Evolutionary conservation across 2,113 vertebrate species (phyloP), one percentile per base, ranked within the genome.

Genomic region (Siphamia tubifer): DNA sequence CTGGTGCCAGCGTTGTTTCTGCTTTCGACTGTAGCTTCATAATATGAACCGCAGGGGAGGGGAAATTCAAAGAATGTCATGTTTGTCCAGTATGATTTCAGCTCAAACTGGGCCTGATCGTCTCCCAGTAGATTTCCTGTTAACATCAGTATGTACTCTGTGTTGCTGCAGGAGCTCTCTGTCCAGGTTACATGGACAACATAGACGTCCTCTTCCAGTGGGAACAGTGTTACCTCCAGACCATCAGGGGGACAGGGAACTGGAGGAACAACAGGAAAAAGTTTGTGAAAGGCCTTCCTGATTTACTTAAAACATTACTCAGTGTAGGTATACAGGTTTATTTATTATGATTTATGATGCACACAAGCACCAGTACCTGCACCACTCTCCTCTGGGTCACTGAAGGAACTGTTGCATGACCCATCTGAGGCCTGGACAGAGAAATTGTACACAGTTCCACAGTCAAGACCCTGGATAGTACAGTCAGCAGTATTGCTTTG

Each of bases 81-180:
- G 8, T 19, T 57, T 4, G 91, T 92, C 92, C 91, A 93, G 24
- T 92, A 94, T 54, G 93, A 94, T 1, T 66, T 45, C 9, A 94
- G 2, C 3, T 89, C 34, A 15, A 90, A 90, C 23, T 44, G 63
- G 19, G 82, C 1, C 4, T 80, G 34, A 60, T 4, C 49, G 36
- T 91, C 80, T 17, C 78, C 85, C 43, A 84, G 79, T 57, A 93
- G 66, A 52, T 28, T 85, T 6, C 93, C 92, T 0, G 36, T 87
- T 27, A 92, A 32, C 16, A 31, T 51, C 69, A 92, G 66, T 54
- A 81, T 21, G 70, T 94, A 93, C 43, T 86, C 56, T 0, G 74
- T 71, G 17, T 76, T 47, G 0, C 21, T 57, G 23, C 92, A 93
- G 52, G 43, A n/a, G 38, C 63, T 49, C 57, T 43, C 0, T 1